Evolutionary conservation across 2,888 invertebrate species (phyloP).

Genomic region (Metellina segmentata): DNA sequence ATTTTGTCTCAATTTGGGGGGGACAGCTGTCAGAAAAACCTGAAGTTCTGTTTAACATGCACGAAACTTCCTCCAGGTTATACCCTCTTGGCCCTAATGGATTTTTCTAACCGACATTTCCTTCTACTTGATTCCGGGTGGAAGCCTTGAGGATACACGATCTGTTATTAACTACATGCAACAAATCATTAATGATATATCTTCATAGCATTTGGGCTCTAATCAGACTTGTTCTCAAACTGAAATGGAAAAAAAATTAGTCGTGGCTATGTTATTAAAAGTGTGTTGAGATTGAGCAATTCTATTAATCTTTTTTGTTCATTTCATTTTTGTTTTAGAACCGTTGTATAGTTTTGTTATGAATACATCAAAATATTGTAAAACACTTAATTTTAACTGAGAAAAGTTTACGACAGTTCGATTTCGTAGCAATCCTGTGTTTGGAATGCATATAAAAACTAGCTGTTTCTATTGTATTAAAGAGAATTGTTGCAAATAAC

Average conservation of each 20-base stretch:
- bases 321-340: background rate
- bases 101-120: conserved; percentile 49
- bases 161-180: conserved; percentile 52
- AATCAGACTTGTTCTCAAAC: background rate
- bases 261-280: background rate
- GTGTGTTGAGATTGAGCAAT: background rate
- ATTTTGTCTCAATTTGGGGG: conserved; percentile 57
- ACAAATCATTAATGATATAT: conserved; percentile 36
- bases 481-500: too few species aligned
- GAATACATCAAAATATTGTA: too few species aligned
- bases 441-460: too few species aligned
- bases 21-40: conserved; percentile 51
- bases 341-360: background rate
- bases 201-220: background rate
- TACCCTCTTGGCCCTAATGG: conserved; percentile 41
- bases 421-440: too few species aligned
- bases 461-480: too few species aligned
- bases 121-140: background rate
- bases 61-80: conserved; percentile 20
- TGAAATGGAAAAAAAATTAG: background rate
- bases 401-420: too few species aligned
- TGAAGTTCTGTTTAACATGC: conserved; percentile 52
- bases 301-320: background rate
- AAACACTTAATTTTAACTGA: too few species aligned
- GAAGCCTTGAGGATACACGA: conserved; percentile 7